Base-by-base conservation (phyloP, 2,797 vertebrate species). In the Schizopygopsis pylzovi region DNA sequence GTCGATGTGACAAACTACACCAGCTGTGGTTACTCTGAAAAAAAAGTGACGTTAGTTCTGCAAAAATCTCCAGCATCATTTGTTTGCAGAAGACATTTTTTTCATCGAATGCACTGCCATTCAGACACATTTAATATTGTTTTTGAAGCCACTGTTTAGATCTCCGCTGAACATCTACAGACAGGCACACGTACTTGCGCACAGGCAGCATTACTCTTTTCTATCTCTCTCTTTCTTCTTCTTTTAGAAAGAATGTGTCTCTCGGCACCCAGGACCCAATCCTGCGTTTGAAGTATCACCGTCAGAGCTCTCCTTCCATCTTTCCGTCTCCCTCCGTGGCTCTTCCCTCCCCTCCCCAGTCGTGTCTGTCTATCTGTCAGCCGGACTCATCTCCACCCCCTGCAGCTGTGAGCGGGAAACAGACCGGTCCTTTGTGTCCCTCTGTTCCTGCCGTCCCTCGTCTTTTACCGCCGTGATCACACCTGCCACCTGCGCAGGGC, bases 401-500 rank as follows among this genome's bases (percentile, higher is more conserved):
- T 92, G 93, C 95, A 96, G 94, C 94, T 95, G 95, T 89, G 41
- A 75, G 63, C 16, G 86, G 86, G 85, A 90, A 91, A 96, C 94
- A 96, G 93, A 93, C 87, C 68, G 85, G 87, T 83, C 89, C 94
- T 93, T 95, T 96, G 94, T 95, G 91, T 92, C 91, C 84, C 89
- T 87, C 89, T 89, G 91, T 88, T 79, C 90, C 93, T 86, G 59
- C 90, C 91, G 90, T 83, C 91, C 90, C 92, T 91, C 91, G 89
- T 92, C 93, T 89, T 90, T 92, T 90, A 91, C 92, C 93, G 87
- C 91, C 92, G 89, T 80, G 91, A 93, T 94, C 93, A 92, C 95
- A 95, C 94, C 95, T 95, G 95, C 94, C 94, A 95, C 94, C 95
- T 95, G 95, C 91, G 84, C 89, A 81, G 90, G 91, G 91, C 90